Percentiles rank a stretch among this genome's conserved stretches.
These are phyloP conservation scores for Bilobella aurantiaca DNA, from an alignment of 1,140 invertebrate genomes.

Conservation along the genomic window DNA sequence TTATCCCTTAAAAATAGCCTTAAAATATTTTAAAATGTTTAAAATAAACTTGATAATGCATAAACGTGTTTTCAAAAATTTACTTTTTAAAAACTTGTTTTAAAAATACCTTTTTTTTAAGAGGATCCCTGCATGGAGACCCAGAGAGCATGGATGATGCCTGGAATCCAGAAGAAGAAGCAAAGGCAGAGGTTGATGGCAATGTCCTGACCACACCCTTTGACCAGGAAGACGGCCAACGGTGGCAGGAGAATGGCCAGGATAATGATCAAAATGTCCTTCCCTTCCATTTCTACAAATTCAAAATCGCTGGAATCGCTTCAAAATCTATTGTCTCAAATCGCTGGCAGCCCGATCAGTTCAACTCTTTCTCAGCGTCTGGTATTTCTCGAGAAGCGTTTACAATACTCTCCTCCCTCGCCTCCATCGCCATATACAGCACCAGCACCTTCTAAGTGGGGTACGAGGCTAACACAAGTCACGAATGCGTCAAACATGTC, in stretches of 20 bases:
- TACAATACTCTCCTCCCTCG: no score
- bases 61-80: no score
- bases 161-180: constrained; percentile 14
- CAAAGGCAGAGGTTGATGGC: constrained; percentile 16
- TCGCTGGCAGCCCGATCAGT: not conserved
- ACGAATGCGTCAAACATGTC: no score
- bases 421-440: not conserved
- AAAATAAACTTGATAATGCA: no score
- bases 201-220: constrained; percentile 10
- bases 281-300: constrained; percentile 6
- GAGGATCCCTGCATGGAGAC: not conserved
- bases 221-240: constrained; percentile 14
- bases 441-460: no score
- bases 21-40: no score
- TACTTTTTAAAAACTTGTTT: no score
- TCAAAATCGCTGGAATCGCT: not conserved
- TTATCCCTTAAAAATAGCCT: no score
- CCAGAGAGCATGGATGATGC: constrained; percentile 22
- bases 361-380: not conserved
- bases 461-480: no score
- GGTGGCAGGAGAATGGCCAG: constrained; percentile 17
- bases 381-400: no score
- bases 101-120: not conserved
- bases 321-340: no score
- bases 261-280: constrained; percentile 11